These are phyloP conservation scores for Quiscalus mexicanus DNA, from an alignment of 2,113 vertebrate genomes.

Conservation along the genomic window DNA sequence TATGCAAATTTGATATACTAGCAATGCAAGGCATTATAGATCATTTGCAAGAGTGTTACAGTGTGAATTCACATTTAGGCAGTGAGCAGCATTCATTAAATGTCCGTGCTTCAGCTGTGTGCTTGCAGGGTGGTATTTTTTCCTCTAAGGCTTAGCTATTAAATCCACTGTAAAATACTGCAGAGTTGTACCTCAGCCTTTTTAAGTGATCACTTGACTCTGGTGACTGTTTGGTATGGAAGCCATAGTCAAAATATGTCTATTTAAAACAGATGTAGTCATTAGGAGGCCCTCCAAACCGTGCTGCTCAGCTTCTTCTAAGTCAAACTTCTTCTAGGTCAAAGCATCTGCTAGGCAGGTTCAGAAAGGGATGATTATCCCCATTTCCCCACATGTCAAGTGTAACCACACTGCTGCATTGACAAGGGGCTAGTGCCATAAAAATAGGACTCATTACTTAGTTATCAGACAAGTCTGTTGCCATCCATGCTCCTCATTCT, in stretches of 20 bases:
- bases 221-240: neutral
- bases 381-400: neutral
- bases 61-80: conserved; percentile 38
- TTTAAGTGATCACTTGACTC: conserved; percentile 45
- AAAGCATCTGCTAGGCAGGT: neutral
- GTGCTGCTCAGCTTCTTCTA: neutral
- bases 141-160: conserved; percentile 15
- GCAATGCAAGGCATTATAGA: conserved; percentile 15
- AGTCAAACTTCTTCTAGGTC: neutral
- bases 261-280: conserved; percentile 47
- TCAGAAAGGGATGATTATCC: neutral
- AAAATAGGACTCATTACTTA: neutral
- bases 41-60: conserved; percentile 27
- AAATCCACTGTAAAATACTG: conserved; percentile 41
- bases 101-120: neutral
- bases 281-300: conserved; percentile 4
- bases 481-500: neutral
- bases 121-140: neutral
- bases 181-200: neutral
- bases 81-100: conserved; percentile 21
- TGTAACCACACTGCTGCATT: neutral
- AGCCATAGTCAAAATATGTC: conserved; percentile 26
- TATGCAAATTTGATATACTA: conserved; percentile 57
- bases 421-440: neutral
- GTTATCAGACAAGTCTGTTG: neutral